Conservation (phyloP, 2,113 vertebrate genomes). For the Tachysurus fulvidraco region DNA sequence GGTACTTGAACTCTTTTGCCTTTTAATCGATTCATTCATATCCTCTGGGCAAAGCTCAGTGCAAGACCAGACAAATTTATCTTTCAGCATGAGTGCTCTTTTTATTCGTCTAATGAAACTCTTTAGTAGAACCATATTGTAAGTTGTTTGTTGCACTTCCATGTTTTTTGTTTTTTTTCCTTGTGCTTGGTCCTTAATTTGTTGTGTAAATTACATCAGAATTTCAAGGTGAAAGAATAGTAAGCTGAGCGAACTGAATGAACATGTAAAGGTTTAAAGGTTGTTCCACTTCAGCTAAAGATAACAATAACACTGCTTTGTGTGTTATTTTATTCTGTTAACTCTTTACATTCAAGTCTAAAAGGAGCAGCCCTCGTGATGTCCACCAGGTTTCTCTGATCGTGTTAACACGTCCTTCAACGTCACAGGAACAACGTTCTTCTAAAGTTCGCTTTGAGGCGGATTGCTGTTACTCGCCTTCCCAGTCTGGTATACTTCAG, state of each 20-base stretch:
- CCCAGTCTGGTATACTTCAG: not conserved
- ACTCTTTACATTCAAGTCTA: conserved; percentile 17
- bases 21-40: conserved; percentile 32
- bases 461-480: not conserved
- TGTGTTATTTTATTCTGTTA: not conserved
- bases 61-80: conserved; percentile 47
- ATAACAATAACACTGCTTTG: conserved; percentile 20
- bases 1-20: conserved; percentile 6
- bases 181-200: not conserved
- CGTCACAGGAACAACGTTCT: not conserved
- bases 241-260: not conserved
- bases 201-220: not conserved
- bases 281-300: not conserved
- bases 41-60: conserved; percentile 30
- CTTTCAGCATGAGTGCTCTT: conserved; percentile 41
- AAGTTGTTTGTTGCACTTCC: not conserved
- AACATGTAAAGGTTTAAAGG: not conserved
- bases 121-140: not conserved
- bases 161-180: not conserved
- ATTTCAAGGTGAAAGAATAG: not conserved
- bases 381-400: not conserved
- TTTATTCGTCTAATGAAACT: conserved; percentile 34
- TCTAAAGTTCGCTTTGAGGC: not conserved
- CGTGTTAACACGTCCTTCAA: conserved; percentile 30
- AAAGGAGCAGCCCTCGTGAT: not conserved